Evolutionary conservation across 2,113 vertebrate genomes (phyloP).

Genomic region (Rissa tridactyla): DNA sequence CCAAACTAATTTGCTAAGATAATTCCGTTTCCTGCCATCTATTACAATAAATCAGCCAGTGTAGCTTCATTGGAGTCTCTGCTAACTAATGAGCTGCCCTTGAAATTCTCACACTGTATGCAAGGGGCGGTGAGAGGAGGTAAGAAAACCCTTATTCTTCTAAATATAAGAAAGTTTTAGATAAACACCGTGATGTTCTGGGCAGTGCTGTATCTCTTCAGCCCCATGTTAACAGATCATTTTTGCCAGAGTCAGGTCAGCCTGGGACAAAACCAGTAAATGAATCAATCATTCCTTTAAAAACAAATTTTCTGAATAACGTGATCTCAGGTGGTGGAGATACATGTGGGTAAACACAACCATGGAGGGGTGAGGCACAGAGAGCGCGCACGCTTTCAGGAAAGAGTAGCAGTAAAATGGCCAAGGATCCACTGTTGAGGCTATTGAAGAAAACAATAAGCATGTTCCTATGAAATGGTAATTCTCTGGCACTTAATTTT

Average conservation of each 20-base stretch:
- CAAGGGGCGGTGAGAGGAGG: neutral
- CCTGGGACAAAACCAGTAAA: neutral
- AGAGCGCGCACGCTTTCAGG: neutral
- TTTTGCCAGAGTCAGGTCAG: neutral
- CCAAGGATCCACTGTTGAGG: neutral
- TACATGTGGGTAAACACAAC: neutral
- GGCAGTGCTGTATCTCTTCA: neutral
- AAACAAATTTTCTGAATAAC: neutral
- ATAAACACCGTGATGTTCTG: neutral
- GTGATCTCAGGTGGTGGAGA: neutral
- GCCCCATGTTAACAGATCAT: neutral
- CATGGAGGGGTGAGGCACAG: neutral
- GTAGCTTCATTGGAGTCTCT: constrained; percentile 10
- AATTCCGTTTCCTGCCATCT: constrained; percentile 48
- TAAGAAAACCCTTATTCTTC: neutral
- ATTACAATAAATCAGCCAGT: constrained; percentile 43
- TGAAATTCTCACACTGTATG: neutral
- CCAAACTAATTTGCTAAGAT: constrained; percentile 44
- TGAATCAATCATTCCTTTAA: neutral
- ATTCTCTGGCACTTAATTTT: neutral
- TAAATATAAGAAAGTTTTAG: neutral
- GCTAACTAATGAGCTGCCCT: constrained; percentile 18
- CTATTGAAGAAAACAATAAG: neutral
- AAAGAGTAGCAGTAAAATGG: neutral
- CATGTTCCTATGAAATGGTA: neutral